phyloP scores from a whole-genome alignment of 1,140 invertebrate species.

The Plectus sambesii region DNA sequence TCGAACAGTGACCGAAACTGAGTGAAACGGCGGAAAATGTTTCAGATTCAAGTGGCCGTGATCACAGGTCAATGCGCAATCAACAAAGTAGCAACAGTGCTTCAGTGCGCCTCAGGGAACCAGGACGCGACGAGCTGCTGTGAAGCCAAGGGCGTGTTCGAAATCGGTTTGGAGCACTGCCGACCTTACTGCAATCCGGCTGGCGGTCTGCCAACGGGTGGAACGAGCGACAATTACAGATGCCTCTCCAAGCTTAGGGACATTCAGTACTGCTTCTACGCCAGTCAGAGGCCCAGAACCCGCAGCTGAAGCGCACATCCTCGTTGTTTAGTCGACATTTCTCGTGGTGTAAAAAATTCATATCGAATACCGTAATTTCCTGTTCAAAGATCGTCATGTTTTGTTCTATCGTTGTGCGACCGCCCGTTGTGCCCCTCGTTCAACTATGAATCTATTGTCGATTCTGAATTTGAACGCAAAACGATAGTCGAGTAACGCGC shows the following conservation, averaged over 20 bases:
- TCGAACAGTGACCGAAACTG: too few relatives aligned
- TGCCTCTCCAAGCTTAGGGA: slow-evolving; percentile 40
- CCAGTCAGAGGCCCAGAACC: slow-evolving; percentile 39
- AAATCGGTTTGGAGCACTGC: slow-evolving; percentile 44
- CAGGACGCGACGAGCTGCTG: slow-evolving; percentile 44
- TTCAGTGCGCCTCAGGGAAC: slow-evolving; percentile 44
- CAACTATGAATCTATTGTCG: too few relatives aligned
- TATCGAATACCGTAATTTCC: too few relatives aligned
- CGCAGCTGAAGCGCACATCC: too few relatives aligned
- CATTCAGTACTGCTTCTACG: slow-evolving; percentile 44
- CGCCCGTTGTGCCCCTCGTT: too few relatives aligned
- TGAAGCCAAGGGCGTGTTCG: slow-evolving; percentile 40
- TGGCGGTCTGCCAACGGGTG: slow-evolving; percentile 40
- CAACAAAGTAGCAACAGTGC: slow-evolving; percentile 42
- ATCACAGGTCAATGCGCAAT: slow-evolving; percentile 44
- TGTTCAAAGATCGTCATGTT: too few relatives aligned
- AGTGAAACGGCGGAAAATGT: too few relatives aligned
- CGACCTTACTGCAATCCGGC: slow-evolving; percentile 44
- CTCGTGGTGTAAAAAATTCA: too few relatives aligned
- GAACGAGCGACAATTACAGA: slow-evolving; percentile 42
- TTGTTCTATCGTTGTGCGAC: too few relatives aligned
- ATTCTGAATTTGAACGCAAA: too few relatives aligned
- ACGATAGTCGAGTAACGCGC: too few relatives aligned
- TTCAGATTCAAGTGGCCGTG: slow-evolving; percentile 43
- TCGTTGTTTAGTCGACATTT: too few relatives aligned